Conservation (phyloP, 2,113 vertebrate species). For the Solea senegalensis region DNA sequence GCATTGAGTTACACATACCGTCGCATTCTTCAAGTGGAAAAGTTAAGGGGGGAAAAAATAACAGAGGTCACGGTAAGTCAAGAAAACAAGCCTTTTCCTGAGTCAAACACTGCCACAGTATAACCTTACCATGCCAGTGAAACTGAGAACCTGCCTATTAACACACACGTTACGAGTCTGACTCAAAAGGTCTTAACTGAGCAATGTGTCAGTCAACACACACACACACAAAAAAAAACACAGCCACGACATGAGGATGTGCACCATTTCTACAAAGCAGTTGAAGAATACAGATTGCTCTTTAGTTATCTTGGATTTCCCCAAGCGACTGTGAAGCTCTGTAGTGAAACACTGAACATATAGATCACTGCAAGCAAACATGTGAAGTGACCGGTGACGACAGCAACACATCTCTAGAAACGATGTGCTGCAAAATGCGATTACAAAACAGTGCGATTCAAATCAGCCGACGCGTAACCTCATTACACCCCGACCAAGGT, state of each 20-base stretch:
- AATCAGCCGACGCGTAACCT: conserved; percentile 26
- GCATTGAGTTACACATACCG: conserved; percentile 77
- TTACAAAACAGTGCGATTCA: conserved; percentile 32
- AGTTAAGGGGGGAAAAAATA: conserved; percentile 52
- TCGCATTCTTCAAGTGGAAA: conserved; percentile 76
- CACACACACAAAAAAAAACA: background rate
- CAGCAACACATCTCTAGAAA: conserved; percentile 33
- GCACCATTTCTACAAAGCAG: background rate
- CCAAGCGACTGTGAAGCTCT: conserved; percentile 36
- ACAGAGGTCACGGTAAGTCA: conserved; percentile 81
- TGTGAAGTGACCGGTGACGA: conserved; percentile 59
- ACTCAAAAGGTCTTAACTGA: conserved; percentile 58
- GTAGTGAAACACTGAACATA: conserved; percentile 20
- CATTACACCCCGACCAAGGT: conserved; percentile 22
- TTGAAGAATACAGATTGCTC: conserved; percentile 25
- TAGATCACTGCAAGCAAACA: conserved; percentile 51
- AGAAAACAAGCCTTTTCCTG: conserved; percentile 83
- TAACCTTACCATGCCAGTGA: conserved; percentile 74
- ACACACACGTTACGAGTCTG: conserved; percentile 61
- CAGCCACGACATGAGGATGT: background rate
- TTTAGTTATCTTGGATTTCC: conserved; percentile 36
- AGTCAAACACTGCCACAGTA: conserved; percentile 79
- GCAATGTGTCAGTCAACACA: conserved; percentile 48
- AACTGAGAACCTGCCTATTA: conserved; percentile 75
- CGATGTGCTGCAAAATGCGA: conserved; percentile 12